Base-by-base conservation (phyloP, 1,140 invertebrate genomes). In the Lepeophtheirus salmonis region DNA sequence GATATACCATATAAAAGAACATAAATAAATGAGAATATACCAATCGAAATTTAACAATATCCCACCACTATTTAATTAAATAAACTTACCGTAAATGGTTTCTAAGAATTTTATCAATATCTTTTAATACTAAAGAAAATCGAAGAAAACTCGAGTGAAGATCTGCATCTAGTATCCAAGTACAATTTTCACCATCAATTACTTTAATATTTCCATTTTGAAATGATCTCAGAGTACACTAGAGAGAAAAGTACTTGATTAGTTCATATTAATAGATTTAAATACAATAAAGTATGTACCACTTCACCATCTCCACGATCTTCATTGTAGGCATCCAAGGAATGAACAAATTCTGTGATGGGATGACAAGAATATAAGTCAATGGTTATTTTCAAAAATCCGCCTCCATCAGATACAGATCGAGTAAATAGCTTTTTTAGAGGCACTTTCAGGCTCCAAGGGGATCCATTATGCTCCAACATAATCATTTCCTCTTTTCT, bases 31-130 rank as follows among this genome's bases (percentile, higher is more conserved):
- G 10, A 12, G 30, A 10, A 41, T 41, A 10, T 41, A 10, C 10
- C 10, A n/a, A 41, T 41, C 30, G 10, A 41, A 41, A 12, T 41
- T 12, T 41, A n/a, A 12, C 10, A 12, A 41, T 41, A n/a, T n/a
- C n/a, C n/a, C n/a, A n/a, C n/a, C n/a, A n/a, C n/a, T n/a, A n/a
- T n/a, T n/a, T n/a, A n/a, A n/a, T n/a, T n/a, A 41, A 52, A 22
- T 52, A 6, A 12, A 13, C 21, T 41, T 57, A 57, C 55, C 55
- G 1, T 14, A 57, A 21, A 41, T 57, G 55, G 20, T 57, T 57
- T 20, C 55, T 24, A 12, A 25, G 55, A 17, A 57, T 57, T 16
- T 57, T 57, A 25, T 41, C 25, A 17, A 57, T 21, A 30, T 57
- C 55, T 20, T 26, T 17, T n/a, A 26, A 57, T 17, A 26, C 6